These are phyloP conservation scores for Clarias magur DNA, from an alignment of 2,113 vertebrate genomes.

Conservation along the genomic window DNA sequence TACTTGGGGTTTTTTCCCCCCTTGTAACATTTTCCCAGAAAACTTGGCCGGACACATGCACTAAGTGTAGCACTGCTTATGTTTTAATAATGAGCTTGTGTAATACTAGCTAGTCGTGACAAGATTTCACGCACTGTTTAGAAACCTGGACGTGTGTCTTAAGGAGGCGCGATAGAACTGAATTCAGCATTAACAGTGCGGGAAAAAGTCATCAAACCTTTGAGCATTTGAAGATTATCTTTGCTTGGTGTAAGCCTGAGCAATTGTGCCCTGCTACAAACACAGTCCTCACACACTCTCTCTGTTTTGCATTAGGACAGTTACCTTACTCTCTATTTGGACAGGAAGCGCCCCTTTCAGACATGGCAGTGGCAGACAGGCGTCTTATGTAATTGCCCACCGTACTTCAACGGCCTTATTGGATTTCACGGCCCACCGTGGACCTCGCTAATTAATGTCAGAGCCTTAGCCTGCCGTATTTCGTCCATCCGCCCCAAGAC, in stretches of 20 bases:
- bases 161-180: conserved; percentile 1
- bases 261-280: not conserved
- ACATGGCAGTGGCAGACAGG: conserved; percentile 51
- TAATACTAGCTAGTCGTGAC: not conserved
- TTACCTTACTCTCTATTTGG: conserved; percentile 56
- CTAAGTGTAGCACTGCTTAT: not conserved
- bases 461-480: conserved; percentile 42
- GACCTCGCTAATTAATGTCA: conserved; percentile 55
- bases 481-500: conserved; percentile 15
- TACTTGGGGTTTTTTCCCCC: not conserved
- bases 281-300: conserved; percentile 4
- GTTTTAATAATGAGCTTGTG: not conserved
- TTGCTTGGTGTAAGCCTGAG: not conserved
- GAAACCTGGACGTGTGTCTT: not conserved
- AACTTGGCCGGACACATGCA: not conserved
- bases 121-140: not conserved
- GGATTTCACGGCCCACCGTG: conserved; percentile 52
- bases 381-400: conserved; percentile 52
- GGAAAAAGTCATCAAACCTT: conserved; percentile 22
- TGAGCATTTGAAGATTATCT: not conserved
- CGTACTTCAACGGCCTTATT: conserved; percentile 52
- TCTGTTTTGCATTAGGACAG: conserved; percentile 57
- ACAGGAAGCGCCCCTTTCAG: conserved; percentile 53
- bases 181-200: not conserved
- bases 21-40: conserved; percentile 16